Conservation (phyloP, 2,113 vertebrate genomes). For the Microcebus jonahi region DNA sequence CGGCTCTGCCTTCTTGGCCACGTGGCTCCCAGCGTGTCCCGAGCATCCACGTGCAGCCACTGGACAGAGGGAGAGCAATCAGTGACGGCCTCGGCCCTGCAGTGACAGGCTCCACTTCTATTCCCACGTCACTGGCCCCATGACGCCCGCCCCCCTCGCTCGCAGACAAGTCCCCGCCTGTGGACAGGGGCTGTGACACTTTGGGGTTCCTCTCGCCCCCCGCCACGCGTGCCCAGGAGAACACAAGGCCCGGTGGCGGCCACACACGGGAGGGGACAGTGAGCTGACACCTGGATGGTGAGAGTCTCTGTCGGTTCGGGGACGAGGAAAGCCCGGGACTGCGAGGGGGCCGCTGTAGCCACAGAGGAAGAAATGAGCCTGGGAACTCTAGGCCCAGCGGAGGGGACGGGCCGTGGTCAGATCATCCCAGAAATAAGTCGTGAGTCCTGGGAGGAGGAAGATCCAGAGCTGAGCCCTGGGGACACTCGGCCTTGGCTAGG, state of each 20-base stretch:
- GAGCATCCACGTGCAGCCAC: neutral
- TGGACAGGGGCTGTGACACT: neutral
- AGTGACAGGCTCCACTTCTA: neutral
- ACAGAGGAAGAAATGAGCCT: neutral
- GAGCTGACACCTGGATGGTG: neutral
- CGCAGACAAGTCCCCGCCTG: neutral
- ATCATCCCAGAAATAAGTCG: neutral
- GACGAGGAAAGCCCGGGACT: neutral
- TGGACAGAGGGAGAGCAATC: neutral
- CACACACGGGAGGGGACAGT: neutral
- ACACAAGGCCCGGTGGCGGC: neutral
- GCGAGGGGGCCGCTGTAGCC: neutral
- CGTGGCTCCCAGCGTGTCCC: too few species aligned
- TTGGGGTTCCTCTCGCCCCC: neutral
- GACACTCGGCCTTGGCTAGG: neutral
- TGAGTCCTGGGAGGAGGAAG: neutral
- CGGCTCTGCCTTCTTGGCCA: neutral
- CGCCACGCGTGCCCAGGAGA: neutral
- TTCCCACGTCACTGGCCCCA: neutral
- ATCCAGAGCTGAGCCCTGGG: neutral
- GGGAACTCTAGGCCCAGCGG: neutral
- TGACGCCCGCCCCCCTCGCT: too few species aligned
- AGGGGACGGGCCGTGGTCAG: fast-evolving
- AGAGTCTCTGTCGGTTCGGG: neutral
- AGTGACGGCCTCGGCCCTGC: neutral